Conservation (phyloP, 2,888 invertebrate species). For the Archips crataeganus region DNA sequence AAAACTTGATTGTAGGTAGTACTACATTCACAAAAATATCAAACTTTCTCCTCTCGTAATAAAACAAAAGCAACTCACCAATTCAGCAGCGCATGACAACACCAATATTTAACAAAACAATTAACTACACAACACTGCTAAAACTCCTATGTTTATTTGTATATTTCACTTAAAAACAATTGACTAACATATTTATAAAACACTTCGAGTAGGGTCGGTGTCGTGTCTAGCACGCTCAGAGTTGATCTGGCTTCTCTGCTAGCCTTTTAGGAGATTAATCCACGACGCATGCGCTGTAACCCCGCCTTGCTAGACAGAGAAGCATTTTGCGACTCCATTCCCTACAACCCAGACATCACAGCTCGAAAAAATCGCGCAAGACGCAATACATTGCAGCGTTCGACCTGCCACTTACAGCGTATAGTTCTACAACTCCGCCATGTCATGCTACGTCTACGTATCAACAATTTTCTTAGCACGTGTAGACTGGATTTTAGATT, state of each 20-base stretch:
- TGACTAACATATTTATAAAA: slow-evolving; percentile 22
- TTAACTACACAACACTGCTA: slow-evolving; percentile 27
- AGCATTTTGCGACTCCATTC: slow-evolving; percentile 20
- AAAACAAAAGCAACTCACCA: slow-evolving; percentile 26
- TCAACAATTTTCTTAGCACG: neutral
- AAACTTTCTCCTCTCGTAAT: slow-evolving; percentile 17
- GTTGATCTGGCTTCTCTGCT: slow-evolving; percentile 27
- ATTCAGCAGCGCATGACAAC: slow-evolving; percentile 30
- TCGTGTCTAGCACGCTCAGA: slow-evolving; percentile 4
- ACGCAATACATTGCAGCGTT: neutral
- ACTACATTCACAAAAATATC: neutral
- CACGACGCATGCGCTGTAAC: slow-evolving; percentile 36
- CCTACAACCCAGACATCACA: neutral
- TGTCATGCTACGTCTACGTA: neutral
- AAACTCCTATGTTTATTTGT: slow-evolving; percentile 20
- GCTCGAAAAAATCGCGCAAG: neutral
- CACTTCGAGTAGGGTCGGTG: slow-evolving; percentile 14
- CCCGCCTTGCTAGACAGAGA: slow-evolving; percentile 29
- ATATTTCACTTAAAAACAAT: slow-evolving; percentile 40
- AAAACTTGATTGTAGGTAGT: neutral
- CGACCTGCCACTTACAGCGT: neutral
- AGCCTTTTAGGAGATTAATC: neutral
- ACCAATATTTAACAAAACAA: neutral
- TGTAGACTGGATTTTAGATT: slow-evolving; percentile 16
- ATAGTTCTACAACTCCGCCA: neutral